Evolutionary conservation across 2,888 invertebrate species (phyloP), one percentile per base, ranked within the genome.

Genomic region (Flabesymbios commensalis): DNA sequence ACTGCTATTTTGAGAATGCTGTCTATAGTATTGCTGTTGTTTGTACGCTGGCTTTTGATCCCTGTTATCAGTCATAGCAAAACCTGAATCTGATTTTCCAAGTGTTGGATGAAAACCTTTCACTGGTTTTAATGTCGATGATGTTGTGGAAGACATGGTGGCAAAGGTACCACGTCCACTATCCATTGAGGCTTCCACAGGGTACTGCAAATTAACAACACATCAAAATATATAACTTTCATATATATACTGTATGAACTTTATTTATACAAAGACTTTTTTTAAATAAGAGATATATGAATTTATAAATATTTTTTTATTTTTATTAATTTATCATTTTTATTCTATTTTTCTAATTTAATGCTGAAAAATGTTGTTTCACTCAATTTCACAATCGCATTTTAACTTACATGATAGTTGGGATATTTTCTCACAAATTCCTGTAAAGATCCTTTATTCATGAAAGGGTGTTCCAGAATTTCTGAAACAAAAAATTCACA

Each of bases 161-260:
- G 75, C 76, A 72, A 81, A 74, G 41, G 80, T 81, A 26, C 76
- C 77, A 19, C 74, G 71, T 22, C 81, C 81, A 71, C 81, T 81
- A 70, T 81, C 81, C 31, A 80, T 75, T 0, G 80, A 80, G 36
- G 77, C 70, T 55, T 79, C 77, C 22, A 69, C 64, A 29, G 68
- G 61, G 65, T 73, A 68, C 72, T 72, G 66, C n/a, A n/a, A n/a
- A n/a, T n/a, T n/a, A n/a, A n/a, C n/a, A n/a, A n/a, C n/a, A n/a
- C n/a, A n/a, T n/a, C n/a, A n/a, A n/a, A n/a, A n/a, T n/a, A n/a
- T n/a, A n/a, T n/a, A n/a, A n/a, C n/a, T n/a, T n/a, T n/a, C n/a
- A n/a, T n/a, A n/a, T n/a, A n/a, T n/a, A n/a, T n/a, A n/a, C n/a
- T n/a, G n/a, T n/a, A n/a, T n/a, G n/a, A n/a, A n/a, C n/a, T n/a